Base-by-base conservation (phyloP, 2,797 vertebrate genomes). In the Lates japonicus region DNA sequence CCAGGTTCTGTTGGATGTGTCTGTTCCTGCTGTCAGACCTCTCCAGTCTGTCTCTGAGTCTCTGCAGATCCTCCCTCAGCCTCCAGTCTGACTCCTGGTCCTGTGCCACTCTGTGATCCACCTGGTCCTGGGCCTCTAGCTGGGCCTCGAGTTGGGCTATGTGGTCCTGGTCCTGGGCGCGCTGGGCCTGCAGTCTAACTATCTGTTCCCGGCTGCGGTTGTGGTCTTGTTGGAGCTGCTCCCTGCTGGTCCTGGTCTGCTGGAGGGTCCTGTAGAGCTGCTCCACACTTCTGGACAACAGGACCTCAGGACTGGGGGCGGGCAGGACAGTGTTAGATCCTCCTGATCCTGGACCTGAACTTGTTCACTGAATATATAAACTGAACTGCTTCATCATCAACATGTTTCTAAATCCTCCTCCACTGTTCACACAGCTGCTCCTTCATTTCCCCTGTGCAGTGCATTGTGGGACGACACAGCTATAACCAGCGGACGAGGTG, bases 201-300 rank as follows among this genome's bases (percentile, higher is more conserved):
- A 82, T 25, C 46, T 70, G 82, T 3, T 89, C 90, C 77, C 95
- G 93, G 63, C 42, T 64, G 17, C 59, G 63, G 58, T 33, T 19
- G 0, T 42, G 64, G 66, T 62, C 46, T 41, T 4, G 87, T 73
- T 90, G 89, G 7, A 94, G 92, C 80, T 95, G 94, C 65, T 96
- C 89, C 71, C 86, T 95, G 93, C 80, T 95, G 94, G 74, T 96
- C 88, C 80, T 88, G 95, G 68, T 94, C 94, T 81, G 93, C 91
- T 62, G 74, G 92, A 78, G 87, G 4, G 19, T 63, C 41, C 17
- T 44, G 69, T 22, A 33, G 16, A 97, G 93, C 58, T 85, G 94
- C 52, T 89, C 90, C 77, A 97, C 88, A 78, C 93, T 95, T 80
- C 90, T 88, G 70, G 95, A 95, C 81, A 96, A 83, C 81, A 85